Evolutionary conservation across 2,113 vertebrate species (phyloP), one percentile per base, ranked within the genome.

Genomic region (Triplophysa rosa): DNA sequence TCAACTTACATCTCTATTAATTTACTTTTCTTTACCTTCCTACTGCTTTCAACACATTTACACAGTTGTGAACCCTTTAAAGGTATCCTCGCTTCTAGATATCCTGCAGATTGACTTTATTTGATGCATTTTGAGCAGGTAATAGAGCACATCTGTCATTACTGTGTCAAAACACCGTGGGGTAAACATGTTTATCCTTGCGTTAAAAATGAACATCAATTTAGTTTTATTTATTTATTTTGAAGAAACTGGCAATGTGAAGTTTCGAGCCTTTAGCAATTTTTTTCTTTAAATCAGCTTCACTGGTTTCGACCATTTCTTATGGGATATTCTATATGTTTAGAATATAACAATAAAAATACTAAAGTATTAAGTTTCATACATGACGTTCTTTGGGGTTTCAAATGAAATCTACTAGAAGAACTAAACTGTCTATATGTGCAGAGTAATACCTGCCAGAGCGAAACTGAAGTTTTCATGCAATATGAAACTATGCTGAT

Each of bases 121-220:
- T 66, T 40, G 69, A 58, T 40, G 69, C 54, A 23, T 42, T 72
- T 17, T 59, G 33, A 59, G n/a, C 69, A 59, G 69, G 29, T 72
- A 72, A 72, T 59, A 72, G 69, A 72, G 54, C 69, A 42, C 69
- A 72, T 59, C 69, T 72, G 69, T 72, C 54, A 59, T 59, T 37
- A 72, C 10, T 16, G 29, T 23, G 13, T 59, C 69, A 59, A 42
- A 13, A 59, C 19, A 59, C 70, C n/a, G 24, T 42, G 69, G 69
- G 49, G 29, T 72, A 72, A 40, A 52, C 40, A 72, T 54, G 11
- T 1, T 37, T 37, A 56, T 72, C 54, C n/a, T 59, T 24, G 13
- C 40, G 47, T 75, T 59, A 59, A 61, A 37, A 42, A 40, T 42
- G n/a, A 40, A 23, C 52, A 71, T 71, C 16, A 7, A 37, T 71